Conservation (phyloP, 2,888 invertebrate genomes). For the Himalopsyche tibetana region DNA sequence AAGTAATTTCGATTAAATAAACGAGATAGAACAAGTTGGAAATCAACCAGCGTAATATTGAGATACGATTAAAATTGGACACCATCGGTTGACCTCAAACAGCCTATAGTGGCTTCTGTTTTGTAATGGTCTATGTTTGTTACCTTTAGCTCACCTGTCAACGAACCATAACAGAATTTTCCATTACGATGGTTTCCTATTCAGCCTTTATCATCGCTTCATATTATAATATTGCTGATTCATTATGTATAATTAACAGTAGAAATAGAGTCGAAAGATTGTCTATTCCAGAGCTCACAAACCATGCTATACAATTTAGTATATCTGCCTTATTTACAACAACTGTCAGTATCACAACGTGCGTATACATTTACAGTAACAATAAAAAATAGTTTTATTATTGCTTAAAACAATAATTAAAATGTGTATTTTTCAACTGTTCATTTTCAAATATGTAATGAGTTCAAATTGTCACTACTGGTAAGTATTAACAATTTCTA, state of each 20-base stretch:
- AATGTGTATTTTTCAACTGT: no score
- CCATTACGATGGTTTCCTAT: slow-evolving; percentile 25
- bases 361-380: no score
- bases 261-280: neutral
- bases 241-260: slow-evolving; percentile 57
- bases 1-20: no score
- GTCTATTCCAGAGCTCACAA: slow-evolving; percentile 3
- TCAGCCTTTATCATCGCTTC: slow-evolving; percentile 23
- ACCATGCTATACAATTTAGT: neutral
- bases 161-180: slow-evolving; percentile 36
- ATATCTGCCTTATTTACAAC: no score
- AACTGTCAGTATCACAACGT: no score
- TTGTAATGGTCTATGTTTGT: slow-evolving; percentile 2
- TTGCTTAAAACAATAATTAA: no score
- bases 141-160: slow-evolving; percentile 29
- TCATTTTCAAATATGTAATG: no score
- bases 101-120: neutral
- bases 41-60: neutral
- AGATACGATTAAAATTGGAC: no score
- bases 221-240: slow-evolving; percentile 54
- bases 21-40: no score
- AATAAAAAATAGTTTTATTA: no score
- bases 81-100: slow-evolving; percentile 1
- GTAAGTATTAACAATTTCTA: no score
- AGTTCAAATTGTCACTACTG: no score